Evolutionary conservation across 2,888 invertebrate species (phyloP).

Genomic region (Yponomeuta malinellus): DNA sequence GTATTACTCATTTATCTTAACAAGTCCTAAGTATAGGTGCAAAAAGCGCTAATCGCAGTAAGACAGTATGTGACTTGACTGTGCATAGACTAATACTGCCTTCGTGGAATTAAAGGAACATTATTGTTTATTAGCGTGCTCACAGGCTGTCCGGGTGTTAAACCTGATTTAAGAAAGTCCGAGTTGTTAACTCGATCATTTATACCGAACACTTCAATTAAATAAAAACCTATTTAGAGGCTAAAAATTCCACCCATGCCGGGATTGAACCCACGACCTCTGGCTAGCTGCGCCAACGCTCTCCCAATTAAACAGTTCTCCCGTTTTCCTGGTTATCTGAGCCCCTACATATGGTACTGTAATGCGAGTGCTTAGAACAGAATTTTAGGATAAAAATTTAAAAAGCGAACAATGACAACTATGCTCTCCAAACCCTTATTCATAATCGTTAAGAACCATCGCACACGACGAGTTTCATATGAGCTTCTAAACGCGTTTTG

Average conservation of each 20-base stretch:
- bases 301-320: not conserved
- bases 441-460: no score
- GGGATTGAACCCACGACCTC: no score
- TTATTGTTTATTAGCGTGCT: conserved; percentile 9
- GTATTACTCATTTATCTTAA: conserved; percentile 9
- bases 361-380: no score
- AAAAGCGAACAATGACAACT: no score
- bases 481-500: no score
- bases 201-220: not conserved
- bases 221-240: not conserved
- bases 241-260: no score
- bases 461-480: no score
- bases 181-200: not conserved
- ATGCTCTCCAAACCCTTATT: no score
- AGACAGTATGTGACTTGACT: conserved; percentile 6
- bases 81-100: not conserved
- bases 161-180: not conserved
- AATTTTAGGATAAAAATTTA: no score
- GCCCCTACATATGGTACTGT: not conserved
- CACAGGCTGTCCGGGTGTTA: not conserved
- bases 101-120: not conserved
- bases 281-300: no score
- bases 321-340: not conserved
- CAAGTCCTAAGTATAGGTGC: conserved; percentile 5
- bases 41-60: not conserved